These are phyloP conservation scores for Varroa destructor DNA, from an alignment of 1,140 invertebrate species.

Conservation along the genomic window DNA sequence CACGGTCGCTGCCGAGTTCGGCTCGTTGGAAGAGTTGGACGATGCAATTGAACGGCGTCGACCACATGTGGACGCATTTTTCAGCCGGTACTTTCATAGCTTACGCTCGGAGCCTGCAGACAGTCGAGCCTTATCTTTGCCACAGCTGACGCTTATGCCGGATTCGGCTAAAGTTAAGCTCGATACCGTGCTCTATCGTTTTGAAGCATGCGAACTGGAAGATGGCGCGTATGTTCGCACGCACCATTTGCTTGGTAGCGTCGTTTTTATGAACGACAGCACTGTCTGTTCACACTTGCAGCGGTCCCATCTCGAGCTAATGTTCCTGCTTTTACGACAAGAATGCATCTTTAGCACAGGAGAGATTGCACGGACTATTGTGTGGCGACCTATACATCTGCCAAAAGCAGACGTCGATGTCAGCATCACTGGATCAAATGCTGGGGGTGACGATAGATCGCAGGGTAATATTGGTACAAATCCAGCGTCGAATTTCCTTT, in stretches of 20 bases:
- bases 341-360: slow-evolving; percentile 1
- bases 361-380: neutral
- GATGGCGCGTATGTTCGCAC: slow-evolving; percentile 18
- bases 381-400: neutral
- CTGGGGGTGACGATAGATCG: no score
- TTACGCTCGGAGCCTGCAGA: neutral
- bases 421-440: no score
- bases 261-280: slow-evolving; percentile 2
- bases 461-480: no score
- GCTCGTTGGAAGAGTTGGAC: slow-evolving; percentile 9
- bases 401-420: neutral
- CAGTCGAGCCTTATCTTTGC: neutral
- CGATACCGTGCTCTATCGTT: slow-evolving; percentile 19
- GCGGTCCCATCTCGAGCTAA: neutral
- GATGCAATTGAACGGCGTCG: neutral
- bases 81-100: slow-evolving; percentile 25
- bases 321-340: slow-evolving; percentile 1
- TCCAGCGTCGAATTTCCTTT: neutral
- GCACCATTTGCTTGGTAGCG: slow-evolving; percentile 2
- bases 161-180: slow-evolving; percentile 1
- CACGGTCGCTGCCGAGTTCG: slow-evolving; percentile 6
- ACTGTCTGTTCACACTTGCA: slow-evolving; percentile 9
- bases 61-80: neutral
- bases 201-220: slow-evolving; percentile 12
- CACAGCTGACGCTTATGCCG: neutral